Evolutionary conservation across 2,888 invertebrate species (phyloP).

Genomic region (Pinctada fucata): DNA sequence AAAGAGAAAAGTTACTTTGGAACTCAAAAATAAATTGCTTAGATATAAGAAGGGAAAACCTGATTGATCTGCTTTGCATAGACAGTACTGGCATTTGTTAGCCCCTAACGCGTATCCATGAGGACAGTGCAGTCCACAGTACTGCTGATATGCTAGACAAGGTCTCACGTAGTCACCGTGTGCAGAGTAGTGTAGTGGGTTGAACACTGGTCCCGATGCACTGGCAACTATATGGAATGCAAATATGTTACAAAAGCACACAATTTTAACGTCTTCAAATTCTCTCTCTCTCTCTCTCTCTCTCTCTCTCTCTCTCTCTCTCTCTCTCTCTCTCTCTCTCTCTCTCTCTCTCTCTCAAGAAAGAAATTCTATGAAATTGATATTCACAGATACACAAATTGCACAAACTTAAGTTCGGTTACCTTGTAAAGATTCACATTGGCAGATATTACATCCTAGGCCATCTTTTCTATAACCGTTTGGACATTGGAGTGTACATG

Average conservation of each 20-base stretch:
- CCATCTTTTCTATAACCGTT: conserved; percentile 48
- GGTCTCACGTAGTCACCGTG: conserved; percentile 40
- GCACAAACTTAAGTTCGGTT: too few species aligned
- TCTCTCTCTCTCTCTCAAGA: conserved; percentile 9
- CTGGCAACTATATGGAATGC: not conserved
- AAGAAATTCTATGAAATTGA: too few species aligned
- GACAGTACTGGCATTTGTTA: conserved; percentile 49
- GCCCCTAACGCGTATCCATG: conserved; percentile 42
- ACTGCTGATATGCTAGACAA: conserved; percentile 45
- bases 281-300: conserved; percentile 8
- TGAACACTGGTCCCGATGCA: not conserved
- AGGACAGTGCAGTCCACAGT: conserved; percentile 48
- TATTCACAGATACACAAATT: not conserved
- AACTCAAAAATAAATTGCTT: not conserved
- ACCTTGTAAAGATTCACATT: conserved; percentile 33
- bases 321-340: conserved; percentile 17
- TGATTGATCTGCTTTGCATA: conserved; percentile 28
- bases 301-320: conserved; percentile 9
- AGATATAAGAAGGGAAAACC: not conserved
- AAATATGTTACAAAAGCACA: not conserved
- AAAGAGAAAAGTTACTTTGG: not conserved
- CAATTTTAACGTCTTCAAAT: too few species aligned
- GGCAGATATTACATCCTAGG: conserved; percentile 50
- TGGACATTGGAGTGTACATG: conserved; percentile 33
- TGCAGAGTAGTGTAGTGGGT: not conserved